phyloP scores from a whole-genome alignment of 2,888 invertebrate species.

The Apodemia mormo region DNA sequence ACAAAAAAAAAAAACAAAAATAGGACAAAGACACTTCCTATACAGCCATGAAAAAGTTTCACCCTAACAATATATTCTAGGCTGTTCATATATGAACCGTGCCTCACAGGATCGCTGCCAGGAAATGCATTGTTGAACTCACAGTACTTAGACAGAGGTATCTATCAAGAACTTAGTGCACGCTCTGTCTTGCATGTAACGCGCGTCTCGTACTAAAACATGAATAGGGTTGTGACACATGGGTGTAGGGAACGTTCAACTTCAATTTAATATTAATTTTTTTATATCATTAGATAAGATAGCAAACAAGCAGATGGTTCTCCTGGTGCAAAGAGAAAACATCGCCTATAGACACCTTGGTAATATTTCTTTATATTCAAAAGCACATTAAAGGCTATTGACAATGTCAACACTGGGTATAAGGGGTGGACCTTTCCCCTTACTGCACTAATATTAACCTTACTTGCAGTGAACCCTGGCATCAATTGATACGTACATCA shows the following conservation, averaged over 20 bases:
- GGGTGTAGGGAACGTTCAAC: not conserved
- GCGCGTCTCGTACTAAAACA: conserved; percentile 4
- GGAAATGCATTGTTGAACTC: conserved; percentile 16
- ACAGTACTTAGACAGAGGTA: conserved; percentile 15
- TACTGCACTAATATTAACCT: too few relatives aligned
- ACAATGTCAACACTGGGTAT: too few relatives aligned
- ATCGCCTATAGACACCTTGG: not conserved
- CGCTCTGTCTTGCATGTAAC: conserved; percentile 14
- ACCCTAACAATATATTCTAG: conserved; percentile 6
- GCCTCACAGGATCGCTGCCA: conserved; percentile 2
- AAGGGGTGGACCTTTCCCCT: too few relatives aligned
- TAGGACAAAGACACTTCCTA: not conserved
- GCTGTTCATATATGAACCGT: conserved; percentile 7
- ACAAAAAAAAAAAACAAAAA: conserved; percentile 2
- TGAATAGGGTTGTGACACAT: not conserved
- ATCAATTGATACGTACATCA: too few relatives aligned
- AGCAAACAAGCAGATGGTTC: too few relatives aligned
- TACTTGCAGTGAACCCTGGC: too few relatives aligned
- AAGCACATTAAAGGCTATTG: too few relatives aligned
- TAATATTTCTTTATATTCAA: too few relatives aligned
- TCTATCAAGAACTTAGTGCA: conserved; percentile 14
- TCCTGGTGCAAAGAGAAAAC: too few relatives aligned
- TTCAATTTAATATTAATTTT: not conserved
- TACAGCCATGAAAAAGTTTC: conserved; percentile 10
- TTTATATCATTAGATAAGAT: too few relatives aligned